phyloP scores from a whole-genome alignment of 2,797 vertebrate genomes.

The Gymnothorax javanicus region DNA sequence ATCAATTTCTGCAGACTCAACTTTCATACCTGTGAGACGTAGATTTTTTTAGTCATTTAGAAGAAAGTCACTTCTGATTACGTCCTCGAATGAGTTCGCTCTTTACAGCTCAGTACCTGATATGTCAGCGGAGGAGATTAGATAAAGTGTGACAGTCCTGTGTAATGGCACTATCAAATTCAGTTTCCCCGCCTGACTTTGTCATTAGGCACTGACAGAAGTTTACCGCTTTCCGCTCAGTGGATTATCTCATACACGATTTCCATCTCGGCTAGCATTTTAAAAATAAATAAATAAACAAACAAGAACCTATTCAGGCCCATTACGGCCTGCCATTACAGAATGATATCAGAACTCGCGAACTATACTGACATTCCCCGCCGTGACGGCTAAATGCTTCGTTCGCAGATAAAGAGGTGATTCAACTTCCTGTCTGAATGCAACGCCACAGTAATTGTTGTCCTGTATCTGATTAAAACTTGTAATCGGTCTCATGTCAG shows the following conservation, averaged over 20 bases:
- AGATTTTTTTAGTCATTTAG: not conserved
- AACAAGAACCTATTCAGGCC: not conserved
- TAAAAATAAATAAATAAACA: no score
- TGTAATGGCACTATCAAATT: constrained; percentile 38
- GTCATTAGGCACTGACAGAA: not conserved
- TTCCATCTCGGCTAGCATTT: not conserved
- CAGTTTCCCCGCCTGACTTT: not conserved
- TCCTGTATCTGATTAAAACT: constrained; percentile 64
- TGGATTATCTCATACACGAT: not conserved
- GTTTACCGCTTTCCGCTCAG: not conserved
- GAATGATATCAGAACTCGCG: constrained; percentile 40
- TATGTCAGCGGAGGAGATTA: constrained; percentile 44
- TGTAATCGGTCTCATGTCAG: constrained; percentile 67
- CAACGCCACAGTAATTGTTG: constrained; percentile 65
- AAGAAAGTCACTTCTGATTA: constrained; percentile 42
- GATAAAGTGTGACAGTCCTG: constrained; percentile 29
- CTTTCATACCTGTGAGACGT: not conserved
- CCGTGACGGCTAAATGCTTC: constrained; percentile 52
- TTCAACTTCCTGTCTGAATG: constrained; percentile 62
- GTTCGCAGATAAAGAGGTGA: constrained; percentile 55
- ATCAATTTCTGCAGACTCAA: not conserved
- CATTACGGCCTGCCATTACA: not conserved
- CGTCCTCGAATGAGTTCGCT: constrained; percentile 32
- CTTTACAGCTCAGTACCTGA: constrained; percentile 19
- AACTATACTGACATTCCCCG: constrained; percentile 48